phyloP scores from a whole-genome alignment of 1,140 invertebrate genomes.

The Drosophila repletoides region DNA sequence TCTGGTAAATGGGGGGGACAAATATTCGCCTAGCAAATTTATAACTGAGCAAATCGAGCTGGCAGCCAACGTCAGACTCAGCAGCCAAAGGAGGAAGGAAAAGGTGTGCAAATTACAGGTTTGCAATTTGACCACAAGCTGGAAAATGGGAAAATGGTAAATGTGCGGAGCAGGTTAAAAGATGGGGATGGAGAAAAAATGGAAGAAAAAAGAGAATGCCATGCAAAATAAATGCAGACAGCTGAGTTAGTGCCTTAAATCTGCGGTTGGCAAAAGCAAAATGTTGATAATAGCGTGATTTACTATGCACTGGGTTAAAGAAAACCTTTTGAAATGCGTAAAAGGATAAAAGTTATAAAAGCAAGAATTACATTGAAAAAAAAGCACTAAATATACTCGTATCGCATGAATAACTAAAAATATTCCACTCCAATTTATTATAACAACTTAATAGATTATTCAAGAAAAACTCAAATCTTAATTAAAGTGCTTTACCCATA shows the following conservation, averaged over 20 bases:
- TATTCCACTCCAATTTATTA: not conserved
- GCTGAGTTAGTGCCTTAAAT: slow-evolving; percentile 65
- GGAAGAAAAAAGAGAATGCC: slow-evolving; percentile 22
- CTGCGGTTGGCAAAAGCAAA: slow-evolving; percentile 60
- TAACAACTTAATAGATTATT: not conserved
- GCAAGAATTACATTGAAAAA: slow-evolving; percentile 3
- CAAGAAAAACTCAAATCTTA: too few relatives aligned
- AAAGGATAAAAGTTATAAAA: not conserved
- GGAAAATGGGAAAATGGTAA: not conserved
- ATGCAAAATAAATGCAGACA: slow-evolving; percentile 51
- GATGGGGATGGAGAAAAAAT: not conserved
- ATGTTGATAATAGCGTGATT: slow-evolving; percentile 72
- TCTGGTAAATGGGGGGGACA: slow-evolving; percentile 46
- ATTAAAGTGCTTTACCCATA: too few relatives aligned
- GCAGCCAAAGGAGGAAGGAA: not conserved
- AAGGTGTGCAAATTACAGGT: slow-evolving; percentile 72
- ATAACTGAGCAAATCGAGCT: slow-evolving; percentile 52
- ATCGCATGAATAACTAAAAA: slow-evolving; percentile 19
- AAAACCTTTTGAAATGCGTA: slow-evolving; percentile 40
- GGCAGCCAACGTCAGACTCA: slow-evolving; percentile 40
- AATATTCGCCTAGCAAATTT: slow-evolving; percentile 62
- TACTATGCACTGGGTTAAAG: slow-evolving; percentile 51
- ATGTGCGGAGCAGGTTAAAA: slow-evolving; percentile 1
- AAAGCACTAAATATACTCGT: too few relatives aligned
- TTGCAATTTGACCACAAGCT: slow-evolving; percentile 65